Evolutionary conservation across 2,113 vertebrate species (phyloP).

Genomic region (Tychaedon coryphoeus): DNA sequence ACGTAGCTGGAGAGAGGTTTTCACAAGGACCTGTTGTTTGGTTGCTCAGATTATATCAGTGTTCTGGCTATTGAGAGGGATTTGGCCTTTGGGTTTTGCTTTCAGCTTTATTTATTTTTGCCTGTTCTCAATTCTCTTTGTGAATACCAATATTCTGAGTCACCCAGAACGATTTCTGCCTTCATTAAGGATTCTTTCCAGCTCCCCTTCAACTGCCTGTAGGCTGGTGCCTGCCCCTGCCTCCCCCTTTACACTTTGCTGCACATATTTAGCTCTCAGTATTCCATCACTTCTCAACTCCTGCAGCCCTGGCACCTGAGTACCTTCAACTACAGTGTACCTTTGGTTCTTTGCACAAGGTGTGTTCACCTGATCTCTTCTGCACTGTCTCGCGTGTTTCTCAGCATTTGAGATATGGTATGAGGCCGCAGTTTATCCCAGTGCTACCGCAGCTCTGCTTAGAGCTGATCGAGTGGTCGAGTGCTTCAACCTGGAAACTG

Average conservation of each 20-base stretch:
- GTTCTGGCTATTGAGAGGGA: constrained; percentile 31
- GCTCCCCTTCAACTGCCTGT: constrained; percentile 20
- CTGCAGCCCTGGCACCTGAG: neutral
- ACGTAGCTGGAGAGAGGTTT: neutral
- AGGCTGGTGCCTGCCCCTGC: constrained; percentile 52
- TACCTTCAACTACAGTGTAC: neutral
- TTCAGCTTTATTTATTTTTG: constrained; percentile 63
- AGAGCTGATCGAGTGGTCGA: neutral
- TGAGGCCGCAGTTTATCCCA: neutral
- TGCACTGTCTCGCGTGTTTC: neutral
- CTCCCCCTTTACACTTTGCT: constrained; percentile 41
- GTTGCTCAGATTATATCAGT: constrained; percentile 47
- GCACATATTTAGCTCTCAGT: neutral
- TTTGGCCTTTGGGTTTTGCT: constrained; percentile 49
- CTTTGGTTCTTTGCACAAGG: neutral
- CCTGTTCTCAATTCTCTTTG: constrained; percentile 44
- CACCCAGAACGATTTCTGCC: constrained; percentile 31
- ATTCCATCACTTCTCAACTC: neutral
- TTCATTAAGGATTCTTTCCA: constrained; percentile 46
- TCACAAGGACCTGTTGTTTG: constrained; percentile 55
- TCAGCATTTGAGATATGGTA: neutral
- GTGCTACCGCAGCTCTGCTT: neutral
- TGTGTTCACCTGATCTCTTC: neutral
- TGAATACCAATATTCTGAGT: constrained; percentile 60
- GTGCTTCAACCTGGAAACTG: neutral